Evolutionary conservation across 1,140 invertebrate genomes (phyloP), one percentile per base, ranked within the genome.

Genomic region (Drosophila jambulina): DNA sequence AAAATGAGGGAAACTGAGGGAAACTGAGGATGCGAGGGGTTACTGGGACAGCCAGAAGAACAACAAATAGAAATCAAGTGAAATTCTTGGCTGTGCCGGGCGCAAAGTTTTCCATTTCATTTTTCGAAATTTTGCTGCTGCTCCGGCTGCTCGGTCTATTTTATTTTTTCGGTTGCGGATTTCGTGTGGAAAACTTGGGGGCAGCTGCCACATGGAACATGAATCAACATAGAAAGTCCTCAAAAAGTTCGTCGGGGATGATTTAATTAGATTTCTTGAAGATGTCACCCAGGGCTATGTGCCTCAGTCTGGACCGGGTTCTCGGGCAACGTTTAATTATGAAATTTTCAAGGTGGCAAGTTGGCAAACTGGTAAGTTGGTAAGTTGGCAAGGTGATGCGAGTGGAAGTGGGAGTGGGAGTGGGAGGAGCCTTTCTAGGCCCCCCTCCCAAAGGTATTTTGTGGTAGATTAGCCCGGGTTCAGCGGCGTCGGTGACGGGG

Each of bases 231-330:
- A 83, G 57, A 78, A 88, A 88, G 77, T 84, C 85, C 84, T 84
- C 64, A 75, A 83, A 56, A 88, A 88, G 74, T 90, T 88, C 67
- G 53, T 75, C 25, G 82, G 75, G 77, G 86, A 90, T 88, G 84
- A 88, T 88, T 88, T 88, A 88, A 88, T 88, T 88, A 90, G 84
- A 88, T 90, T 88, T 88, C 84, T 88, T 88, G 82, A 88, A 88
- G 80, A 87, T 88, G 62, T 82, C 77, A 75, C 46, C 65, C 67
- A 60, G 49, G 60, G 71, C 78, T 46, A 70, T 65, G 56, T 42
- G 74, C 48, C 48, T 53, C 48, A 23, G 65, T 27, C 45, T 46
- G 49, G 64, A n/a, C 42, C 29, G 32, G 34, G 32, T 43, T 45
- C 53, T 56, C 34, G 65, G 75, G 76, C 76, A 78, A 71, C 64